Evolutionary conservation across 1,140 invertebrate species (phyloP).

Genomic region (Psix sp.): DNA sequence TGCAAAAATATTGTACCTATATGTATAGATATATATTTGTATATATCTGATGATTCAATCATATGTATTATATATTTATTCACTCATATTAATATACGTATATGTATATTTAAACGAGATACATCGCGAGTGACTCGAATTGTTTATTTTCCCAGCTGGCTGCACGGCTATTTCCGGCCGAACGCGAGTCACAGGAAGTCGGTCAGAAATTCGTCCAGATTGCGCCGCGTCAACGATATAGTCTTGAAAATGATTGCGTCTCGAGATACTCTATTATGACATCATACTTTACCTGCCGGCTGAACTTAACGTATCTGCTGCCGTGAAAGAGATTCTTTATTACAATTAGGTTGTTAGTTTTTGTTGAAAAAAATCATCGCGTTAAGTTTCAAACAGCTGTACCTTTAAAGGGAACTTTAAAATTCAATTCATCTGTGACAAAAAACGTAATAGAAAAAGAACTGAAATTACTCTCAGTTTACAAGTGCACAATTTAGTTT

Average conservation of each 20-base stretch:
- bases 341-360: slow-evolving; percentile 46
- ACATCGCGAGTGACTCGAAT: slow-evolving; percentile 54
- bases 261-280: slow-evolving; percentile 58
- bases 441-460: no score
- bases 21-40: no score
- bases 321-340: slow-evolving; percentile 41
- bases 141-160: slow-evolving; percentile 56
- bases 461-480: no score
- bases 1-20: no score
- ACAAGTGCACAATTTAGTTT: no score
- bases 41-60: no score
- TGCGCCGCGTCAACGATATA: slow-evolving; percentile 60
- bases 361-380: slow-evolving; percentile 25
- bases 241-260: slow-evolving; percentile 59
- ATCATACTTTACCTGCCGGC: slow-evolving; percentile 49
- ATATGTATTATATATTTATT: slow-evolving; percentile 39
- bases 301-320: slow-evolving; percentile 37
- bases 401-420: no score
- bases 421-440: no score
- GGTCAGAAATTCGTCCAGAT: slow-evolving; percentile 62
- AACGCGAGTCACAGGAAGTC: slow-evolving; percentile 51
- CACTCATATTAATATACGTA: slow-evolving; percentile 24
- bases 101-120: slow-evolving; percentile 37
- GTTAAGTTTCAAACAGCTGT: slow-evolving; percentile 15
- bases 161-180: slow-evolving; percentile 57